Conservation (phyloP, 2,888 invertebrate species). For the Rapana venosa region DNA sequence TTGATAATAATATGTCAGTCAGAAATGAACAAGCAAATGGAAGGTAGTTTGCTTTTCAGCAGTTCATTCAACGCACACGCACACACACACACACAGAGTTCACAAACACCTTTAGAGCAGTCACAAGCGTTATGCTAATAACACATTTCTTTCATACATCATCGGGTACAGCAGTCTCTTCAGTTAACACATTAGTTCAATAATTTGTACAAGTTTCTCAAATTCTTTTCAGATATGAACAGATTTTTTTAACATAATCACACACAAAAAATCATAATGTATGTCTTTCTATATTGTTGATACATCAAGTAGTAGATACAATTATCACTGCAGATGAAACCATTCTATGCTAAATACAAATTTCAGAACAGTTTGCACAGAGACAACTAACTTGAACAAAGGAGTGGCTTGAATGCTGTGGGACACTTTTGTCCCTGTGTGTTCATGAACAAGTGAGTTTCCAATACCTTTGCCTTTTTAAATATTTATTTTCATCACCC, state of each 20-base stretch:
- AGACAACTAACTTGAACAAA: not conserved
- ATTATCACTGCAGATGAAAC: constrained; percentile 22
- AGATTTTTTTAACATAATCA: not conserved
- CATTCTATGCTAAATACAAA: not conserved
- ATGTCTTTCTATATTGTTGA: not conserved
- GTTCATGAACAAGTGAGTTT: no score
- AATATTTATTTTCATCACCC: no score
- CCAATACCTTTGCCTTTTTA: no score
- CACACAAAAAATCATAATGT: not conserved
- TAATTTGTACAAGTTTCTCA: no score
- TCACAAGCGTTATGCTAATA: not conserved
- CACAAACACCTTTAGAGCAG: not conserved
- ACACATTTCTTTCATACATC: not conserved
- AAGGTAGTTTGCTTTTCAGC: constrained; percentile 19
- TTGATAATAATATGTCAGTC: constrained; percentile 5
- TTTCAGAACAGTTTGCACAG: not conserved
- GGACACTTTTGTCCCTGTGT: no score
- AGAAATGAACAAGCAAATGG: not conserved
- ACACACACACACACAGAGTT: not conserved
- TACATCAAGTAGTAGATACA: not conserved
- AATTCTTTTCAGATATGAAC: no score
- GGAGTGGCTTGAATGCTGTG: no score
- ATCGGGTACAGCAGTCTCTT: not conserved
- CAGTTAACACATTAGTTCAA: not conserved
- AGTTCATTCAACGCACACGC: constrained; percentile 19